phyloP scores from a whole-genome alignment of 92 coral and sea anemone species.

The Metridium senile region DNA sequence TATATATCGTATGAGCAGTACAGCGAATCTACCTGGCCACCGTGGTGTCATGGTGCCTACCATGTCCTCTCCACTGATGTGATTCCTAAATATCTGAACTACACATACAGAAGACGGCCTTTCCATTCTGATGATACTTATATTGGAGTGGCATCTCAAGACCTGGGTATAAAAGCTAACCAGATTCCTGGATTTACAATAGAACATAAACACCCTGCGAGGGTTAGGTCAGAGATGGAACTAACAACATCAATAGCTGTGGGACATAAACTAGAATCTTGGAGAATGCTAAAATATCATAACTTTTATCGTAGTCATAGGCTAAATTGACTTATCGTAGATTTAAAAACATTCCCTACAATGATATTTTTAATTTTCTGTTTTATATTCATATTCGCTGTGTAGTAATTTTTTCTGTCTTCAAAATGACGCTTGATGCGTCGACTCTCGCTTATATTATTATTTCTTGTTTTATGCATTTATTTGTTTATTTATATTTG shows the following conservation, averaged over 20 bases:
- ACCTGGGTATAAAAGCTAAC: neutral
- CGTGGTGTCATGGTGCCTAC: conserved; percentile 37
- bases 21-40: conserved; percentile 26
- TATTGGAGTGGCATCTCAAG: neutral
- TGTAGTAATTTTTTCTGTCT: no score
- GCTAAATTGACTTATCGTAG: neutral
- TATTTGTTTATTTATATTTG: no score
- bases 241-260: neutral
- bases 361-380: no score
- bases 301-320: neutral
- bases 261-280: neutral
- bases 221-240: neutral
- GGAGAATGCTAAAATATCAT: neutral
- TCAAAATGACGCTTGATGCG: no score
- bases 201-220: neutral
- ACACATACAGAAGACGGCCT: neutral
- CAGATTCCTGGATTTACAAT: conserved; percentile 10
- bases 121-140: conserved; percentile 10
- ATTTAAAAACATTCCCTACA: no score
- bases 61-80: conserved; percentile 12
- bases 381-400: no score
- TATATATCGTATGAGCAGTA: conserved; percentile 28
- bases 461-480: no score
- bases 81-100: neutral
- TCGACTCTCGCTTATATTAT: no score